These are phyloP conservation scores for Mesodorylaimus sp. DNA, from an alignment of 2,888 invertebrate species.

Conservation along the genomic window DNA sequence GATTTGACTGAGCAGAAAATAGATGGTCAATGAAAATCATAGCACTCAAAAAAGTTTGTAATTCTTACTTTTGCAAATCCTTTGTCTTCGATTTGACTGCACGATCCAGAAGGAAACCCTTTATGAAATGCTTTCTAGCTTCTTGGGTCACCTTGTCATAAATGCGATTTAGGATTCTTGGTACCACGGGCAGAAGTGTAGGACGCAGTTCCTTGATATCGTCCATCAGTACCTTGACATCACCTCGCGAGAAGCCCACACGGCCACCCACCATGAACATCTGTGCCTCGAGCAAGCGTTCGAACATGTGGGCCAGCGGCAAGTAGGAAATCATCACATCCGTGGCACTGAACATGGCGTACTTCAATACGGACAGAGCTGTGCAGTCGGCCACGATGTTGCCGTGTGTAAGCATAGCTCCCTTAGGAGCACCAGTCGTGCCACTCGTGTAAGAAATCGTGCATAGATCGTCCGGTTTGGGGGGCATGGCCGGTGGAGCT, in stretches of 20 bases:
- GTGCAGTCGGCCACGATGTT: constrained; percentile 75
- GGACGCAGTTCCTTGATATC: constrained; percentile 77
- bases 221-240: constrained; percentile 55
- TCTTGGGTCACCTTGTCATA: constrained; percentile 51
- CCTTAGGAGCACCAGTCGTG: constrained; percentile 85
- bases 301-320: constrained; percentile 90
- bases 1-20: constrained; percentile 27
- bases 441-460: constrained; percentile 19
- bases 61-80: constrained; percentile 21
- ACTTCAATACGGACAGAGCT: constrained; percentile 42
- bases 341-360: constrained; percentile 33
- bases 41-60: not conserved
- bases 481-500: constrained; percentile 14
- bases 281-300: constrained; percentile 39
- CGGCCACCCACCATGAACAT: constrained; percentile 52
- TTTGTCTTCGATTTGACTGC: constrained; percentile 22
- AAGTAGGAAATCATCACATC: constrained; percentile 81
- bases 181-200: constrained; percentile 85
- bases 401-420: constrained; percentile 86
- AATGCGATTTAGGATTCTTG: constrained; percentile 74
- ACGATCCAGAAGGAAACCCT: constrained; percentile 20
- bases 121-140: constrained; percentile 24
- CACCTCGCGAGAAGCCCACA: constrained; percentile 60
- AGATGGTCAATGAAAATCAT: not conserved
- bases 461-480: constrained; percentile 25